phyloP scores from a whole-genome alignment of 1,140 invertebrate genomes.

The Maniola jurtina region DNA sequence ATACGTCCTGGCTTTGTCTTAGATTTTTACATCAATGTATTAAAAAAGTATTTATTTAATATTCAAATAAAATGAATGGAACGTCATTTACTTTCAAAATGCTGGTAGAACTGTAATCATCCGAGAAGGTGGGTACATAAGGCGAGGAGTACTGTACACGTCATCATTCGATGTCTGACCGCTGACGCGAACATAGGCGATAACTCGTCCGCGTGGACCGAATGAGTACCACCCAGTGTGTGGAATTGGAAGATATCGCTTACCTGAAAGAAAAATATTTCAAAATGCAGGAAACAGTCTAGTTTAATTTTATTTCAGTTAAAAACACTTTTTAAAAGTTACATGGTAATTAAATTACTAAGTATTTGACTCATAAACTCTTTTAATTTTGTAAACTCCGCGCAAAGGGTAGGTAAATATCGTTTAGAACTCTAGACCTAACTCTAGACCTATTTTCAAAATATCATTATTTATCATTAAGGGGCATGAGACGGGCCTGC shows the following conservation, averaged over 20 bases:
- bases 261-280: slow-evolving; percentile 66
- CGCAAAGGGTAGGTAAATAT: too few relatives aligned
- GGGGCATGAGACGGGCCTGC: too few relatives aligned
- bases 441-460: too few relatives aligned
- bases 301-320: too few relatives aligned
- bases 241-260: slow-evolving; percentile 84
- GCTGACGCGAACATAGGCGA: slow-evolving; percentile 58
- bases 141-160: slow-evolving; percentile 21
- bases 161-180: slow-evolving; percentile 26
- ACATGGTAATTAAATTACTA: too few relatives aligned
- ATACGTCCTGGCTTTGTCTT: background rate
- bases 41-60: slow-evolving; percentile 28
- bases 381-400: too few relatives aligned
- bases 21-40: slow-evolving; percentile 14
- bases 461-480: too few relatives aligned
- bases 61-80: slow-evolving; percentile 28
- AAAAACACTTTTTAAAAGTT: too few relatives aligned
- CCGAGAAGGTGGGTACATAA: slow-evolving; percentile 38
- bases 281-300: too few relatives aligned
- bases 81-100: slow-evolving; percentile 23
- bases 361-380: too few relatives aligned
- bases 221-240: slow-evolving; percentile 67
- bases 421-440: too few relatives aligned
- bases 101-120: slow-evolving; percentile 27
- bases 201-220: slow-evolving; percentile 64